Base-by-base conservation (phyloP, 2,797 vertebrate genomes). In the Dallia pectoralis region DNA sequence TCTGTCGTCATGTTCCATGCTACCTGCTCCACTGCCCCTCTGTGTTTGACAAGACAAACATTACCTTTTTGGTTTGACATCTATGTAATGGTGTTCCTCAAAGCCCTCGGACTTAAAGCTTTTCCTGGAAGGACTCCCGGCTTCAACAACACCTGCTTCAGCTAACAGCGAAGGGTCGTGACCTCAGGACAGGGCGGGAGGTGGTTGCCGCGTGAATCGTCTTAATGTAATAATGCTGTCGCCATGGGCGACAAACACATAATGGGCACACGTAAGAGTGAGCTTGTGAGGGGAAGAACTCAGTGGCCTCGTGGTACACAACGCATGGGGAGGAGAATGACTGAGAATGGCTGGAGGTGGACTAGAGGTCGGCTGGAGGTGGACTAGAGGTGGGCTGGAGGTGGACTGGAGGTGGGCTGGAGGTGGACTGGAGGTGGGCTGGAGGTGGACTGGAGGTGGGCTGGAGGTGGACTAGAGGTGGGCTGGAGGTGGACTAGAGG, bases 61-160 rank as follows among this genome's bases (percentile, higher is more conserved):
- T 30, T 62, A 27, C 16, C 4, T n/a, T 5, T 30, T 29, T 29
- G 16, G 6, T 18, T 32, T 63, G 14, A 63, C 29, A 19, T 32
- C 16, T 63, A 27, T 63, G 16, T 56, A 22, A 56, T 22, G 4
- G 22, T n/a, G 5, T 32, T 30, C 29, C 29, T 16, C 27, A 16
- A 12, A 15, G 15, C 61, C 61, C 61, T 14, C 27, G 4, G 12
- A 15, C 61, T 32, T 63, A 12, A 8, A 22, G n/a, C n/a, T 25
- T 56, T 56, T 56, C 53, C 53, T 22, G 53, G n/a, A 22, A 25
- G 11, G 11, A 7, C 22, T n/a, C 8, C 53, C 8, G n/a, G n/a
- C 61, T 63, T 63, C 56, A 25, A n/a, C 15, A 4, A 62, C 59
- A 62, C 25, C 59, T 62, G 51, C 51, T 53, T 53, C 53, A 56